A percentile compares a stretch with the other conserved stretches of the same genome.
Evolutionary conservation across 2,888 invertebrate species (phyloP).

Genomic region (Trisateles emortualis): DNA sequence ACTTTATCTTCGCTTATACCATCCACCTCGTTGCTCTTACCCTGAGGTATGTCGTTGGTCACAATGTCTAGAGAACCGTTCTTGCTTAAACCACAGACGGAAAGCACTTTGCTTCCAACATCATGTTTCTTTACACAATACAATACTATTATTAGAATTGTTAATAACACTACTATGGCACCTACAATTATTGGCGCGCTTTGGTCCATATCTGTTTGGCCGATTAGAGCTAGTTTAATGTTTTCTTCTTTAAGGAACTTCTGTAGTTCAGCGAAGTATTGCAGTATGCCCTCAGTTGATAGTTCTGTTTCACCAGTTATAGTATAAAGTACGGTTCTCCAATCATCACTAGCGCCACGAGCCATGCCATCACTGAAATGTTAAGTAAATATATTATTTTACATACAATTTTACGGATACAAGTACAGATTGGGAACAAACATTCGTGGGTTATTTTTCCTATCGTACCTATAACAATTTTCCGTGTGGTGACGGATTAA

Average conservation of each 20-base stretch:
- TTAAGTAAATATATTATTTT: not conserved
- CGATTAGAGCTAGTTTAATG: conserved; percentile 52
- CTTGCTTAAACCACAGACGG: conserved; percentile 74
- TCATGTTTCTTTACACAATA: conserved; percentile 77
- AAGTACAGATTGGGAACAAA: too few relatives aligned
- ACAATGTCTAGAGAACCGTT: conserved; percentile 81
- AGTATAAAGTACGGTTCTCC: conserved; percentile 73
- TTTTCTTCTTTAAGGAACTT: conserved; percentile 69
- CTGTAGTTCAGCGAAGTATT: conserved; percentile 71
- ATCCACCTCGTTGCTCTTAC: conserved; percentile 66
- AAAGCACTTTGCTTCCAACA: conserved; percentile 63
- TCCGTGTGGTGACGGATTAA: too few relatives aligned
- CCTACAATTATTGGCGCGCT: conserved; percentile 77
- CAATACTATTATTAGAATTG: conserved; percentile 70
- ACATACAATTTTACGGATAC: too few relatives aligned
- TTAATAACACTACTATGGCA: conserved; percentile 67
- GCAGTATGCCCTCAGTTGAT: conserved; percentile 73
- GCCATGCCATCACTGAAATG: conserved; percentile 77
- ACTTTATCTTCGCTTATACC: conserved; percentile 79
- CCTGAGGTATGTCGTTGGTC: conserved; percentile 69
- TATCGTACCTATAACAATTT: too few relatives aligned
- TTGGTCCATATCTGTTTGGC: conserved; percentile 69
- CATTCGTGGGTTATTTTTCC: too few relatives aligned
- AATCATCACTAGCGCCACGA: conserved; percentile 78
- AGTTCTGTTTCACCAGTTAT: conserved; percentile 79